Conservation (phyloP, 2,113 vertebrate genomes). For the Lepisosteus oculatus region DNA sequence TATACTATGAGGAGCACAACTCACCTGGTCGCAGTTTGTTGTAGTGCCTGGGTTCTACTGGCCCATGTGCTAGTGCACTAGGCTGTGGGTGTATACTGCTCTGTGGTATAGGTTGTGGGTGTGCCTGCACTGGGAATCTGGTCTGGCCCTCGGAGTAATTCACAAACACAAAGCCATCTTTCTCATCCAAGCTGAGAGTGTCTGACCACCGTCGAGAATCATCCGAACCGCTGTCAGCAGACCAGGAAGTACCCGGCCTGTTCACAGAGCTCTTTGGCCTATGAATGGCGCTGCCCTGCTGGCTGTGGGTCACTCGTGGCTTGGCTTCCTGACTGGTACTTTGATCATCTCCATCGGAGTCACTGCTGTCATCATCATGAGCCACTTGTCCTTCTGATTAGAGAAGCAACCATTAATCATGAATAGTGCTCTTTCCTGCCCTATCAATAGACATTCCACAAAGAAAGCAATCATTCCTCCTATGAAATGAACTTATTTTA, state of each 20-base stretch:
- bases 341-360: slow-evolving; percentile 86
- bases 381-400: slow-evolving; percentile 71
- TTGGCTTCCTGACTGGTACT: slow-evolving; percentile 71
- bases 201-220: slow-evolving; percentile 94
- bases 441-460: too few relatives aligned
- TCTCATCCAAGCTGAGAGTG: slow-evolving; percentile 93
- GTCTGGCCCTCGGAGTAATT: slow-evolving; percentile 91
- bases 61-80: slow-evolving; percentile 22
- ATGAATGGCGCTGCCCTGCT: slow-evolving; percentile 72
- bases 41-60: slow-evolving; percentile 57
- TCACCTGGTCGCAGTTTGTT: slow-evolving; percentile 74
- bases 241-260: slow-evolving; percentile 68
- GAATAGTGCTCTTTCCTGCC: too few relatives aligned
- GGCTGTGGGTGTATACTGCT: slow-evolving; percentile 42
- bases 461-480: too few relatives aligned
- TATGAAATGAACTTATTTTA: too few relatives aligned
- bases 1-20: background rate
- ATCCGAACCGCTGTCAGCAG: slow-evolving; percentile 83
- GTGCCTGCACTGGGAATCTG: slow-evolving; percentile 57
- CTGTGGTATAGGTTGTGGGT: slow-evolving; percentile 34
- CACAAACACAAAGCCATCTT: slow-evolving; percentile 94
- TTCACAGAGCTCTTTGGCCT: slow-evolving; percentile 70
- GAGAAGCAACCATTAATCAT: background rate
- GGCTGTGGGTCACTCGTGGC: slow-evolving; percentile 59
- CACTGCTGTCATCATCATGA: slow-evolving; percentile 93